Evolutionary conservation across 1,140 invertebrate species (phyloP), one percentile per base, ranked within the genome.

Genomic region (Drosophila paulistorum): DNA sequence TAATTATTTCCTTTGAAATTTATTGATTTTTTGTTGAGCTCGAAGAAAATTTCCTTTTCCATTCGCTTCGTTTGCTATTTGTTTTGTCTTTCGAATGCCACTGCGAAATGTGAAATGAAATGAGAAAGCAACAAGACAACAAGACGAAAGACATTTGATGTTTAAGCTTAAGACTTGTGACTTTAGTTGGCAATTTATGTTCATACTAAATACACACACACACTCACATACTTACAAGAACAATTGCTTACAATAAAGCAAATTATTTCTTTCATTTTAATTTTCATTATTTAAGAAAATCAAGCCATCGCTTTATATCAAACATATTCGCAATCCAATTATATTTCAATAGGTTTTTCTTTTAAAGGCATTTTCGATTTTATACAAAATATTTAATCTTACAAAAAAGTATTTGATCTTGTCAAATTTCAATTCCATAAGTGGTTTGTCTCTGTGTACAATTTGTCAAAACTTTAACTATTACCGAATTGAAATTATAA

Each of bases 1-100:
- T 90, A 90, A 90, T 90, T 90, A 90, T 90, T 90, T 90, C 82
- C 86, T 90, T 86, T 83, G 86, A 90, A 87, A 90, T 83, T 90
- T 90, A 90, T 90, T 84, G 86, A 87, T 87, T 90, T 90, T 77
- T 87, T 74, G 45, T 51, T 51, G 17, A 51, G 45, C 45, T 23
- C 7, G 3, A 51, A 59, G n/a, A 37, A 55, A 55, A 42, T 45
- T 37, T 54, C 57, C 65, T 48, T 72, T 76, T 51, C 68, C 69
- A 58, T 67, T 69, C 74, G 80, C 80, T 74, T 74, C 64, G 58
- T 71, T 74, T 67, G 69, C 58, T 79, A 73, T 86, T 86, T 89
- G 83, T 83, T 87, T 82, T 87, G 67, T 77, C 66, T 87, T 74
- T 68, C 54, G 73, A 70, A 78, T 79, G 60, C 68, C 51, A 42